A percentile compares a stretch with the other conserved stretches of the same genome.
Conservation (phyloP, 2,888 invertebrate species). For the Cremastinae sp. region DNA sequence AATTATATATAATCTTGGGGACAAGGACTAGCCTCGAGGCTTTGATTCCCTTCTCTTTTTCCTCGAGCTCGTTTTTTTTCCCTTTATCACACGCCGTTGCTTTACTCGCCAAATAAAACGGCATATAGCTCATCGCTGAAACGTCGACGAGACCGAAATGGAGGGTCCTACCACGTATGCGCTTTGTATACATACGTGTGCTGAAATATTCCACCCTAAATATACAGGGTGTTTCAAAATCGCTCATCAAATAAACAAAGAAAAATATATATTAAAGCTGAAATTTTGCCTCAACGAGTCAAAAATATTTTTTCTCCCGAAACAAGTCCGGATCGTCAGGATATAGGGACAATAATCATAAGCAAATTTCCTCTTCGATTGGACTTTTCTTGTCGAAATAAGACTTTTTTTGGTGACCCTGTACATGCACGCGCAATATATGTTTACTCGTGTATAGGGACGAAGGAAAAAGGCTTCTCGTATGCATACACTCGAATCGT, state of each 20-base stretch:
- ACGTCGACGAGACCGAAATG: slow-evolving; percentile 37
- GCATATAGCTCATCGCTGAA: slow-evolving; percentile 30
- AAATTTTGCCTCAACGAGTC: too few species aligned
- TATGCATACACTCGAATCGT: slow-evolving; percentile 35
- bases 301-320: too few species aligned
- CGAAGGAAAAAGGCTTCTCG: slow-evolving; percentile 16
- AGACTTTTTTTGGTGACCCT: neutral
- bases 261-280: too few species aligned
- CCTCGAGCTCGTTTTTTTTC: slow-evolving; percentile 7
- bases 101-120: slow-evolving; percentile 39
- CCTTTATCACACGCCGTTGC: slow-evolving; percentile 7
- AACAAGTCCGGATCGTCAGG: too few species aligned
- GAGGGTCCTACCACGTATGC: neutral
- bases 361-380: too few species aligned
- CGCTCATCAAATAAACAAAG: neutral
- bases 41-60: slow-evolving; percentile 18
- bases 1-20: slow-evolving; percentile 49
- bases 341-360: too few species aligned
- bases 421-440: slow-evolving; percentile 8
- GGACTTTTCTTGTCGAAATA: too few species aligned
- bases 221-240: neutral
- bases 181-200: neutral
- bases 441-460: neutral
- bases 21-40: slow-evolving; percentile 18
- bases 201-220: slow-evolving; percentile 16